A percentile compares a stretch with the other conserved stretches of the same genome.
Conservation (phyloP, 2,797 vertebrate species). For the Numenius phaeopus region DNA sequence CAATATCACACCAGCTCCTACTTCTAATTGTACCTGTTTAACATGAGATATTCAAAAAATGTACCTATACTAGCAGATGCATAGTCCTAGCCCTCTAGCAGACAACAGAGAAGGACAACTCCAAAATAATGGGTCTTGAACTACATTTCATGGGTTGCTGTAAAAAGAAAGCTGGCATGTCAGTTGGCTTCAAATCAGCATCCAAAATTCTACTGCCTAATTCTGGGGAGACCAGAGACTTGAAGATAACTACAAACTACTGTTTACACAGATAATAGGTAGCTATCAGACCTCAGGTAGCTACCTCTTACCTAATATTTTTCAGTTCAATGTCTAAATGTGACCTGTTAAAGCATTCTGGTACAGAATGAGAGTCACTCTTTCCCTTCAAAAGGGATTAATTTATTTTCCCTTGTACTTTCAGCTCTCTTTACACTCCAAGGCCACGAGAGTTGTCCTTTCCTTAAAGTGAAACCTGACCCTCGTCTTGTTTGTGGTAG, state of each 20-base stretch:
- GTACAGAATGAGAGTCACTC: neutral
- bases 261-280: neutral
- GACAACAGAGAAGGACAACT: neutral
- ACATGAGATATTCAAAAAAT: neutral
- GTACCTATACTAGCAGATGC: neutral
- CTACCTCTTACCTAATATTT: neutral
- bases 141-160: neutral
- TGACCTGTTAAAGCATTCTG: neutral
- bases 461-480: neutral
- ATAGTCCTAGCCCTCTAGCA: neutral
- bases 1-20: neutral
- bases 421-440: fast-evolving
- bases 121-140: neutral
- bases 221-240: neutral
- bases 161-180: neutral
- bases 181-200: neutral
- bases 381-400: neutral
- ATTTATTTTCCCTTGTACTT: neutral
- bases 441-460: neutral
- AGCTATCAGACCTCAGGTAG: neutral
- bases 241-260: neutral
- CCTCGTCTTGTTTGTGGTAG: neutral
- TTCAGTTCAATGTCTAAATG: neutral
- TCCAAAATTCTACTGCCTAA: neutral
- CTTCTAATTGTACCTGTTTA: neutral